Evolutionary conservation across 2,113 vertebrate species (phyloP), one percentile per base, ranked within the genome.

Genomic region (Pica pica): DNA sequence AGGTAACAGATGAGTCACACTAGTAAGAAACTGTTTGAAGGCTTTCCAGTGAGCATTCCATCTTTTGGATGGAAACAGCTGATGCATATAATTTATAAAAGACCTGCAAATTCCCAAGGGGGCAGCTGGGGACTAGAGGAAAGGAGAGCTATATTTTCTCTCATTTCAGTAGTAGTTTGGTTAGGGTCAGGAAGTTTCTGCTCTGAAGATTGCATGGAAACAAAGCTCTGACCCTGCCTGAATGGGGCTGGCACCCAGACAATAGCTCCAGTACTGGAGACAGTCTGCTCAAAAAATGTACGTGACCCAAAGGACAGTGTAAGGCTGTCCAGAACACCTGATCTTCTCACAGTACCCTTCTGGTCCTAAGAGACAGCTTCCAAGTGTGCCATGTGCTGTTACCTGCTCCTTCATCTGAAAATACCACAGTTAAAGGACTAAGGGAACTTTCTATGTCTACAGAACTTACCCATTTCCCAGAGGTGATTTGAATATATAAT

Each of bases 1-100:
- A 92, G 94, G 91, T 89, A 93, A 95, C 89, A 90, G 79, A 93
- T 95, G 95, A 97, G 68, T 96, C 95, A 96, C 2, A 2, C 52
- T 75, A 44, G 68, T 55, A 63, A 71, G 91, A 78, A 78, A 47
- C 73, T 78, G 71, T 93, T 93, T 89, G 94, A 93, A 81, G 71
- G 76, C 73, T 94, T 82, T 82, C 91, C 69, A 46, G 69, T 9
- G 22, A 63, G 64, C 11, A 3, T 57, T 95, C 83, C 42, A 47
- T 93, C 91, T 87, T 70, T 89, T 75, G 77, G 73, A 47, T 93
- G 52, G 73, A 94, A 92, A 39, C 68, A 92, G 76, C 46, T 35
- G 55, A 94, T 83, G 39, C 73, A 19, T 59, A 16, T 35, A 8
- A 74, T 83, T 77, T 83, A 56, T 78, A 63, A 55, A 92, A 47